Percentiles rank a stretch among this genome's conserved stretches.
Evolutionary conservation across 1,140 invertebrate genomes (phyloP).

Genomic region (Drosophila sucinea): DNA sequence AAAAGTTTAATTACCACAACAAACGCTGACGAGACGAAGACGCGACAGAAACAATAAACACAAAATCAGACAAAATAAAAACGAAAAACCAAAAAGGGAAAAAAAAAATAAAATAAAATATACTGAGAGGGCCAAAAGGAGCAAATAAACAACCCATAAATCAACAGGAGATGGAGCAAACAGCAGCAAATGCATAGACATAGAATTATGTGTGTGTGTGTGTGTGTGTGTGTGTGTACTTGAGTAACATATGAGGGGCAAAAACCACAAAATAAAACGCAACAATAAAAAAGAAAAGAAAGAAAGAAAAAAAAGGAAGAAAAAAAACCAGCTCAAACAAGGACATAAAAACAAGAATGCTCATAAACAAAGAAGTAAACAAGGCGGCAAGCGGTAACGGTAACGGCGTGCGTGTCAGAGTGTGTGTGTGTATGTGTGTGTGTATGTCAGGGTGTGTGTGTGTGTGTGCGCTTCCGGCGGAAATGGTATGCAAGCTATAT

Average conservation of each 20-base stretch:
- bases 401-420: slow-evolving; percentile 28
- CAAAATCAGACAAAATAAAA: slow-evolving; percentile 41
- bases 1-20: slow-evolving; percentile 80
- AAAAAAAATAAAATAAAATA: background rate
- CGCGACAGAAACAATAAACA: slow-evolving; percentile 39
- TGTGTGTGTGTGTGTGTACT: slow-evolving; percentile 1
- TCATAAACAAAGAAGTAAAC: slow-evolving; percentile 80
- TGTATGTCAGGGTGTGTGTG: slow-evolving; percentile 47
- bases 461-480: slow-evolving; percentile 67
- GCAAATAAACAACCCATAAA: slow-evolving; percentile 59
- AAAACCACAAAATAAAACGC: slow-evolving; percentile 73
- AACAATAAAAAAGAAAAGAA: slow-evolving; percentile 55
- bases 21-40: slow-evolving; percentile 56
- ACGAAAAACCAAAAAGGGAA: slow-evolving; percentile 22
- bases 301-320: background rate
- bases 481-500: slow-evolving; percentile 61
- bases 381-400: slow-evolving; percentile 65
- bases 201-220: slow-evolving; percentile 17
- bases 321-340: slow-evolving; percentile 33
- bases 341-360: slow-evolving; percentile 55
- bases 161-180: slow-evolving; percentile 43
- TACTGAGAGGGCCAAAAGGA: slow-evolving; percentile 16
- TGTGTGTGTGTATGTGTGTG: slow-evolving; percentile 46
- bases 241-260: slow-evolving; percentile 63
- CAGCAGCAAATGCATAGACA: slow-evolving; percentile 23